Evolutionary conservation across 2,113 vertebrate species (phyloP).

Genomic region (Tamias sibiricus): DNA sequence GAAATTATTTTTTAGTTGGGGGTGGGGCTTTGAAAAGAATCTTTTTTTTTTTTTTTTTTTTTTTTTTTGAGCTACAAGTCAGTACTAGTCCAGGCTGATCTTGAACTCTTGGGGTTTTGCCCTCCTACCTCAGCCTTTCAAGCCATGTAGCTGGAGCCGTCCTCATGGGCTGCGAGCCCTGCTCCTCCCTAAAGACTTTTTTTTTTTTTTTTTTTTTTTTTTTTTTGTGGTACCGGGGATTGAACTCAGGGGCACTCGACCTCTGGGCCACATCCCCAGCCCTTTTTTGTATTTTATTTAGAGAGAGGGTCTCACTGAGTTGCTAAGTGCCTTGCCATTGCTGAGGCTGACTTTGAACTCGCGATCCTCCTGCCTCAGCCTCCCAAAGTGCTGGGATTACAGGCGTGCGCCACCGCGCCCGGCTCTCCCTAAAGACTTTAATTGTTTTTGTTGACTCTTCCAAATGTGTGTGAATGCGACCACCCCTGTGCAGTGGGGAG

Average conservation of each 20-base stretch:
- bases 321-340: too few relatives aligned
- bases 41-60: not conserved
- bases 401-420: too few relatives aligned
- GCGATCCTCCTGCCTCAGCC: too few relatives aligned
- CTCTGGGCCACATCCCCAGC: too few relatives aligned
- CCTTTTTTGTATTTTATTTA: too few relatives aligned
- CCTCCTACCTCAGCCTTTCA: not conserved
- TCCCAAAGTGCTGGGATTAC: too few relatives aligned
- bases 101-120: not conserved
- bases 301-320: too few relatives aligned
- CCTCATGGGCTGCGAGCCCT: fast-evolving
- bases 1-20: not conserved
- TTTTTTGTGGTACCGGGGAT: too few relatives aligned
- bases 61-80: not conserved
- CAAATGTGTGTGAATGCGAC: not conserved
- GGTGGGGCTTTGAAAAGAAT: not conserved
- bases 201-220: too few relatives aligned
- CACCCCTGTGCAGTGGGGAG: not conserved
- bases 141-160: not conserved
- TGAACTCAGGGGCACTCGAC: too few relatives aligned
- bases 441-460: not conserved
- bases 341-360: too few relatives aligned
- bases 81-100: not conserved
- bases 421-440: not conserved
- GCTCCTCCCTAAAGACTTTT: not conserved